Base-by-base conservation (phyloP, 2,797 vertebrate species). In the Phaenicophaeus curvirostris region DNA sequence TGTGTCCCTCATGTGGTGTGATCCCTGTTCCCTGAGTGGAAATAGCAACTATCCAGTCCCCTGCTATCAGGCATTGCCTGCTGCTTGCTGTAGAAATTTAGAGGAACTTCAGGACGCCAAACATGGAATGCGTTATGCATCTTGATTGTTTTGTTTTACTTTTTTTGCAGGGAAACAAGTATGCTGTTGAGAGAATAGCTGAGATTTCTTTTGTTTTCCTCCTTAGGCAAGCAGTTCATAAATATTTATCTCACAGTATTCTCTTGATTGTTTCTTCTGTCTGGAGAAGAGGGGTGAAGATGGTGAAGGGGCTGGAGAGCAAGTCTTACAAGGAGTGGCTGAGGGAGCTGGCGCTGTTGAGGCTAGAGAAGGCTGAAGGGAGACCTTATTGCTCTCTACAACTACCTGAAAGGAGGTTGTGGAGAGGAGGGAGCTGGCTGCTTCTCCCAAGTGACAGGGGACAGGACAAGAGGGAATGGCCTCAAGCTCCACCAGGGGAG, bases 101-200 rank as follows among this genome's bases (percentile, higher is more conserved):
- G 85, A 65, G 44, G 33, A 79, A 28, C 13, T 69, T 75, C 4
- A 25, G 25, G 28, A 50, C 7, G 27, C 16, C 6, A 15, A 77
- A 31, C 8, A 16, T 21, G 61, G 33, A n/a, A 33, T 68, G 50
- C 66, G 7, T 58, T 58, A 31, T 2, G 5, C 0, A 0, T 25
- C 51, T 87, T 76, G 58, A 24, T 33, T 35, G 7, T 63, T 74
- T 12, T 6, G 42, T 66, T 57, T 14, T 14, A 6, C 4, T 85
- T 41, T 68, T 68, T 83, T 81, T 62, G 7, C 37, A n/a, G 24
- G 35, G 4, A 33, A 24, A 15, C 6, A 65, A 0, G 30, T 84
- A 5, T 39, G 1, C 9, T 76, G 23, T 44, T 30, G 27, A 35
- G 27, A 59, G 18, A 65, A 33, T 53, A 76, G 41, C 9, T 42